A percentile compares a stretch with the other conserved stretches of the same genome.
phyloP scores from a whole-genome alignment of 2,797 vertebrate genomes.

The Anguilla marmorata region DNA sequence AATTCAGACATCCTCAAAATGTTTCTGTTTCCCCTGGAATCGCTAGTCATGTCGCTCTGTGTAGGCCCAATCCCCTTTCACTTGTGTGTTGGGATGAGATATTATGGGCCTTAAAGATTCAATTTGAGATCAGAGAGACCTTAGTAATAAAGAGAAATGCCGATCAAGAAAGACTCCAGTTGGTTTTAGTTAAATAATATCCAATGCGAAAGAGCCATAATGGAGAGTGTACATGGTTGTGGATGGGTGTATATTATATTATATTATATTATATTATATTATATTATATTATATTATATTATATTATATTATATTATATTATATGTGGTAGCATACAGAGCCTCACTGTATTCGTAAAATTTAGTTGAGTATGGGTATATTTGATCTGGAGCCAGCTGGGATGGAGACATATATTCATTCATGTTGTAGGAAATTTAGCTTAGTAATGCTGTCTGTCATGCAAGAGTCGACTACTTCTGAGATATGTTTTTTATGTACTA shows the following conservation, averaged over 20 bases:
- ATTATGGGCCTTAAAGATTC: conserved; percentile 8
- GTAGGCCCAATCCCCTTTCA: neutral
- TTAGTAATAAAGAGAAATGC: neutral
- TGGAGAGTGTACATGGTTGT: neutral
- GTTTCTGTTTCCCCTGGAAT: neutral
- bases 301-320: neutral
- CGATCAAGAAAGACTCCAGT: neutral
- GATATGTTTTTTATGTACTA: conserved; percentile 20
- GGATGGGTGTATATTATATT: neutral
- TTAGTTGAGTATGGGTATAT: neutral
- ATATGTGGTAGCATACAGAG: neutral
- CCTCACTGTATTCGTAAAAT: neutral
- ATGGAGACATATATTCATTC: neutral
- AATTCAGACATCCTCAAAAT: neutral
- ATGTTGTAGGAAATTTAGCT: neutral
- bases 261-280: too few relatives aligned
- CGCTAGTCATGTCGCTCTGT: neutral
- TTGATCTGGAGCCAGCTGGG: neutral
- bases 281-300: too few relatives aligned
- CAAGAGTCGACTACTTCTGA: neutral
- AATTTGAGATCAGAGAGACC: neutral
- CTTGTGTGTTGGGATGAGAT: neutral
- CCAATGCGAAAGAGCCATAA: neutral
- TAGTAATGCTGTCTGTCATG: neutral
- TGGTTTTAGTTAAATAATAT: neutral